These are phyloP conservation scores for Lamprotornis superbus DNA, from an alignment of 2,113 vertebrate species.

Conservation along the genomic window DNA sequence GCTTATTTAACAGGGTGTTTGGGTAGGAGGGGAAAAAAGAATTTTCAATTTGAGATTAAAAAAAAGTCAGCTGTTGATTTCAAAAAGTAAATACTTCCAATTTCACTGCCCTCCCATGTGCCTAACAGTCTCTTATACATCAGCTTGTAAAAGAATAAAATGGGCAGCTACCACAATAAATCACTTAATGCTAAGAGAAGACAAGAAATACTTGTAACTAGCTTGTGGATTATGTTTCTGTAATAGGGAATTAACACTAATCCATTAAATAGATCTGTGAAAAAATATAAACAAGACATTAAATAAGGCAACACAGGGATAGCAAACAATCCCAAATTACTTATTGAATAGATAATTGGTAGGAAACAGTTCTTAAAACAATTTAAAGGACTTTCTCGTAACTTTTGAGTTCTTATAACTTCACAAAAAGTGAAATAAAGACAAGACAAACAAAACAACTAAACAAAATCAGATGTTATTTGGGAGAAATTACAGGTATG, in stretches of 20 bases:
- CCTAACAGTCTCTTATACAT: neutral
- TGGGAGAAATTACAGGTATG: neutral
- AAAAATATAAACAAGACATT: neutral
- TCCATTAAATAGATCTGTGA: neutral
- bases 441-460: neutral
- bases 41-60: neutral
- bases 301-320: neutral
- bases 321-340: neutral
- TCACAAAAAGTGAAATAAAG: neutral
- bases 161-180: neutral
- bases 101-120: neutral
- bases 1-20: neutral
- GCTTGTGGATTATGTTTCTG: neutral
- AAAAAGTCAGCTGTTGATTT: neutral
- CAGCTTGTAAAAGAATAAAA: neutral
- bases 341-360: neutral
- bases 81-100: neutral
- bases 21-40: accelerated
- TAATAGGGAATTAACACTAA: neutral
- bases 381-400: neutral
- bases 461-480: neutral
- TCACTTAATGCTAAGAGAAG: neutral
- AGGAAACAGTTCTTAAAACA: neutral
- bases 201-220: neutral
- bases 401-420: neutral